phyloP scores from a whole-genome alignment of 2,113 vertebrate genomes.

The Fulmarus glacialis region DNA sequence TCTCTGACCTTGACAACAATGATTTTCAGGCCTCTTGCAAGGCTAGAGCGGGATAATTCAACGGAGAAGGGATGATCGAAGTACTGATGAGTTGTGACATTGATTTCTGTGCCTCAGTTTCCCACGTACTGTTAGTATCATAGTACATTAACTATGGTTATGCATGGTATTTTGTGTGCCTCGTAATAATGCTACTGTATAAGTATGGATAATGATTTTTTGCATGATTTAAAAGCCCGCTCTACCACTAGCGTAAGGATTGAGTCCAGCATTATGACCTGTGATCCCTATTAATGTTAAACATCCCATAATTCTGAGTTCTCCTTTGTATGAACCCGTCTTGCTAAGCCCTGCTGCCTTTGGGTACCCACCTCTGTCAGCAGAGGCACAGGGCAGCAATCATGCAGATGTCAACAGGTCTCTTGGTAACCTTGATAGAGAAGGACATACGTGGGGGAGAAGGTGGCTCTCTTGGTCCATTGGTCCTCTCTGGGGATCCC shows the following conservation, averaged over 20 bases:
- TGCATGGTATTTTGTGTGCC: not conserved
- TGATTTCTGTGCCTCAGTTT: conserved; percentile 12
- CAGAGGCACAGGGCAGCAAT: not conserved
- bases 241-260: not conserved
- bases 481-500: not conserved
- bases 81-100: not conserved
- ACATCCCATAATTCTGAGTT: not conserved
- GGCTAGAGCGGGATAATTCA: not conserved
- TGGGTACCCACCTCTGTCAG: not conserved
- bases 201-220: not conserved
- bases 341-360: not conserved
- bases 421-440: not conserved
- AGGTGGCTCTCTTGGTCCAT: no score
- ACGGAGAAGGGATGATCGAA: not conserved
- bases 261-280: not conserved
- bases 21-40: not conserved
- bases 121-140: not conserved
- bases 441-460: not conserved
- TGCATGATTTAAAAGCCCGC: not conserved
- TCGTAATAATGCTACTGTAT: not conserved
- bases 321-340: not conserved
- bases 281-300: not conserved
- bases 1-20: not conserved
- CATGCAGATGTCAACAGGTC: not conserved
- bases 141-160: not conserved